Evolutionary conservation across 2,797 vertebrate genomes (phyloP).

Genomic region (Pitangus sulphuratus): DNA sequence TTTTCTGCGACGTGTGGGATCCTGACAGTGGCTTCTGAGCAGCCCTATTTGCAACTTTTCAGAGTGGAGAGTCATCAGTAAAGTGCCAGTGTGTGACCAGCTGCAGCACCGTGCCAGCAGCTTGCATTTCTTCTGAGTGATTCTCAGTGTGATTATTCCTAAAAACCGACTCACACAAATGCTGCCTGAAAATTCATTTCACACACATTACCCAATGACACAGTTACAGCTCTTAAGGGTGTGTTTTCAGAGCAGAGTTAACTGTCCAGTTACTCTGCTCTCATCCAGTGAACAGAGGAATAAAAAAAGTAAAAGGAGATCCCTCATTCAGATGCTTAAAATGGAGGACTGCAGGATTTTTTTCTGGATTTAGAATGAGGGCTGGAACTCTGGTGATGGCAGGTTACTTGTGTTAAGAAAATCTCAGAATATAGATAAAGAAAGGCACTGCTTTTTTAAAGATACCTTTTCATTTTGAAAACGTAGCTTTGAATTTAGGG

Average conservation of each 20-base stretch:
- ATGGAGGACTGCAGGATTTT: neutral
- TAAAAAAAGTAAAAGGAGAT: neutral
- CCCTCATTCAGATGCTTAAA: neutral
- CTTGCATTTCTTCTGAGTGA: rapidly evolving
- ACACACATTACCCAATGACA: neutral
- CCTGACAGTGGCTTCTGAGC: neutral
- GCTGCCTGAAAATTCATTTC: neutral
- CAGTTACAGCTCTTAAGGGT: neutral
- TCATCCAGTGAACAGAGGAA: neutral
- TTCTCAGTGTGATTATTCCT: neutral
- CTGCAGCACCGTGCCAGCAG: rapidly evolving
- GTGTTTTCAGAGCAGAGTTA: neutral
- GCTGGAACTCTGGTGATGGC: neutral
- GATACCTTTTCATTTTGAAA: neutral
- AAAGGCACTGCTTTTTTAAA: neutral
- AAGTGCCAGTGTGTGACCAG: neutral
- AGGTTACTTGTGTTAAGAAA: neutral
- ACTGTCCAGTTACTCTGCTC: neutral
- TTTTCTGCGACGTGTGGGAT: neutral
- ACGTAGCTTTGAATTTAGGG: neutral
- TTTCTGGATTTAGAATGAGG: neutral
- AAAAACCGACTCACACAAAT: neutral
- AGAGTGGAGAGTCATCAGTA: neutral
- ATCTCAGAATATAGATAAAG: neutral
- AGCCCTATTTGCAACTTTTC: neutral